Percentiles rank a stretch among this genome's conserved stretches.
Conservation (phyloP, 1,140 invertebrate species). For the Lanistes nyassanus region DNA sequence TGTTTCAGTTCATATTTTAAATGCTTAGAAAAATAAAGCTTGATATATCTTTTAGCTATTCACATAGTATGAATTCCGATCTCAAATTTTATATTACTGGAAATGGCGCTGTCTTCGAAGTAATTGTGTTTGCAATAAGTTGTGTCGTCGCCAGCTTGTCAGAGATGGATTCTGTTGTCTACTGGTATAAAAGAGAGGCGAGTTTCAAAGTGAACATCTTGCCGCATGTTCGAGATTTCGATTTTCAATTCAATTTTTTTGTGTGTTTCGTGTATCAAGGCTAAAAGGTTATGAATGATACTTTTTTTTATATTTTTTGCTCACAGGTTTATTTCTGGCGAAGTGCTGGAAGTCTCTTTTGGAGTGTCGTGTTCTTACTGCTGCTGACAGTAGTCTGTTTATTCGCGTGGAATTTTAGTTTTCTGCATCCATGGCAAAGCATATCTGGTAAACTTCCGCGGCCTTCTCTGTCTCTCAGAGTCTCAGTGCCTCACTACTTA, state of each 20-base stretch:
- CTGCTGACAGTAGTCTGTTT: conserved; percentile 26
- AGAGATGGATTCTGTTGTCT: conserved; percentile 33
- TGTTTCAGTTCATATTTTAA: background rate
- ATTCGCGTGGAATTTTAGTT: conserved; percentile 20
- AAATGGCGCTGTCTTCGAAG: conserved; percentile 27
- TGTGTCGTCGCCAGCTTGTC: background rate
- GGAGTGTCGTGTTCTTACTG: conserved; percentile 34
- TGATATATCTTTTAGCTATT: background rate
- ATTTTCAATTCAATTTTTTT: no score
- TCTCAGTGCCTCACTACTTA: no score
- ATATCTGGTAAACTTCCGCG: conserved; percentile 34
- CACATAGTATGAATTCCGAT: background rate
- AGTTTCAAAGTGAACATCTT: no score
- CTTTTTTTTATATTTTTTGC: conserved; percentile 15
- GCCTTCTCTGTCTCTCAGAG: no score
- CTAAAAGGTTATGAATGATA: background rate
- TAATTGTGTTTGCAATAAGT: background rate
- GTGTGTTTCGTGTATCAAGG: no score
- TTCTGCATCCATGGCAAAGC: conserved; percentile 33
- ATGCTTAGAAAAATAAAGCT: background rate
- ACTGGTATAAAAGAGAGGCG: conserved; percentile 40
- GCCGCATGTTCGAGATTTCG: no score
- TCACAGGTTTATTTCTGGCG: conserved; percentile 43
- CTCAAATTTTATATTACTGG: background rate
- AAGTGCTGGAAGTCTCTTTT: conserved; percentile 32